phyloP scores from a whole-genome alignment of 1,140 invertebrate genomes.

The Holotrichia oblita region DNA sequence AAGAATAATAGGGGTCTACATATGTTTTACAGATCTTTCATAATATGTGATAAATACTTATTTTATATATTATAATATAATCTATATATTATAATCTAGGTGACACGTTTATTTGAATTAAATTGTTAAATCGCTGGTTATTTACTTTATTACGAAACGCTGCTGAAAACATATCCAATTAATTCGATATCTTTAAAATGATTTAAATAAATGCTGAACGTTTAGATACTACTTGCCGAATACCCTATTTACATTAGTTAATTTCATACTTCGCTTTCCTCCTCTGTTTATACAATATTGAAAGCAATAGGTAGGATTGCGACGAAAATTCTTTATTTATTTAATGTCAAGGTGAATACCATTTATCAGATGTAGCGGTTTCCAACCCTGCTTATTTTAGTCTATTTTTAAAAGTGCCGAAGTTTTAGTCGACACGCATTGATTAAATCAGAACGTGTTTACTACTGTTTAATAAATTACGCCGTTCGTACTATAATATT shows the following conservation, averaged over 20 bases:
- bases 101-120: too few species aligned
- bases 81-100: too few species aligned
- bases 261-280: neutral
- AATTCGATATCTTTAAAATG: neutral
- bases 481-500: neutral
- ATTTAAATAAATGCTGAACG: neutral
- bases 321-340: neutral
- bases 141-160: too few species aligned
- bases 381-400: neutral
- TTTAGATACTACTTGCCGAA: too few species aligned
- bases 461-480: conserved; percentile 6
- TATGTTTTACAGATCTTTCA: too few species aligned
- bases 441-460: conserved; percentile 9
- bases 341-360: conserved; percentile 1
- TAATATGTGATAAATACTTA: too few species aligned
- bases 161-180: too few species aligned
- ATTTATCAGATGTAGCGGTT: neutral
- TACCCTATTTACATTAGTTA: neutral
- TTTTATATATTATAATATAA: too few species aligned
- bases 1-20: too few species aligned
- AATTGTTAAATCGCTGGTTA: too few species aligned
- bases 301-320: neutral
- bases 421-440: neutral
- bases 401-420: conserved; percentile 10
- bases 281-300: neutral